Evolutionary conservation across 2,797 vertebrate genomes (phyloP), one percentile per base, ranked within the genome.

Genomic region (Mastacembelus armatus): DNA sequence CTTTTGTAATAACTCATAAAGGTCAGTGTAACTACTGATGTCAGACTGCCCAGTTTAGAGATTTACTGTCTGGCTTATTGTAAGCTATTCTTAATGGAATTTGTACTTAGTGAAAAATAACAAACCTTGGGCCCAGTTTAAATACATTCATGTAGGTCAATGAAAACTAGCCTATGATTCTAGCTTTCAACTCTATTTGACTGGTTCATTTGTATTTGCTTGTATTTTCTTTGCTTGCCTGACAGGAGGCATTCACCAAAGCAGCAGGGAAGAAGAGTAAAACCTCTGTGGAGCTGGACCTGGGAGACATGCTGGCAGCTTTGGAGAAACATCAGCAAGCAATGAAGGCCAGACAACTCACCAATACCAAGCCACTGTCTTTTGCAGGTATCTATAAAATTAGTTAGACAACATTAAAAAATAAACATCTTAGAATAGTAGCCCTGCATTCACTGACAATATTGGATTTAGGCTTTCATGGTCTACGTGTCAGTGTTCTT

Each of bases 261-360:
- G 96, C 97, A 16, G 96, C 98, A 61, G 97, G 96, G 43, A 99
- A 98, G 88, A 99, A 99, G 90, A 99, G 96, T 76, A 98, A 98
- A 89, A 95, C 96, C 3, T 97, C 96, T 0, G 96, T 99, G 1
- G 96, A 98, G 92, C 74, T 99, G 33, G 98, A 99, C 80, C 90
- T 99, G 75, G 98, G 98, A 0, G 98, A 99, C 78, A 99, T 99
- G 97, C 81, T 99, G 64, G 97, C 97, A 57, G 98, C 97, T 73
- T 92, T 99, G 74, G 97, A 98, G 88, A 97, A 96, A 72, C 97
- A 99, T 50, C 97, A 99, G 69, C 96, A 98, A 81, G 96, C 96
- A 0, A 95, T 98, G 97, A 99, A 95, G 83, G 97, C 98, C 27
- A 93, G 95, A 39, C 98, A 99, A 55, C 94, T 99, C 74, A 98